A percentile compares a stretch with the other conserved stretches of the same genome.
Evolutionary conservation across 2,797 vertebrate species (phyloP).

Genomic region (Presbytis comata): DNA sequence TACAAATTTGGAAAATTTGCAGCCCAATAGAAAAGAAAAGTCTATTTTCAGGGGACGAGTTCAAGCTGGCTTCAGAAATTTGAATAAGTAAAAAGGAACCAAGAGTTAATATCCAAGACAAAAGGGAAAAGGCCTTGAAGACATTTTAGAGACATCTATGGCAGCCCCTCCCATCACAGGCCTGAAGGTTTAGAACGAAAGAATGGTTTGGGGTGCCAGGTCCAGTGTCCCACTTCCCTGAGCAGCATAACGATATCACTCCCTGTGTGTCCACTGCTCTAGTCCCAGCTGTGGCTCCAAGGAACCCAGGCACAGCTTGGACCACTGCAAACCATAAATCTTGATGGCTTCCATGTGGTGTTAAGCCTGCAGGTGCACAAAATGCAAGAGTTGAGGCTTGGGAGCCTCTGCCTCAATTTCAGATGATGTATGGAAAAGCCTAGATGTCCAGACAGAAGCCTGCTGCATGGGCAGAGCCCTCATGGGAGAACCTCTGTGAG

Average conservation of each 20-base stretch:
- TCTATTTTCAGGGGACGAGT: not conserved
- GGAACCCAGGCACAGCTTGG: not conserved
- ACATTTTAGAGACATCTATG: not conserved
- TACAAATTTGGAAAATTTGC: not conserved
- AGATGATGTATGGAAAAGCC: not conserved
- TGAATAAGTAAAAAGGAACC: not conserved
- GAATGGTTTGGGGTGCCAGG: not conserved
- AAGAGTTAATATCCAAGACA: not conserved
- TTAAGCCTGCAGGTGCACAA: not conserved
- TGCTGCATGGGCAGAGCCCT: not conserved
- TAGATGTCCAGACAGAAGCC: not conserved
- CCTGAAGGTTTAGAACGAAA: not conserved
- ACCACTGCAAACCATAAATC: not conserved
- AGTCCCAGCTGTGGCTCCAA: not conserved
- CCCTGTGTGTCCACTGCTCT: not conserved
- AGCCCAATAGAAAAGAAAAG: not conserved
- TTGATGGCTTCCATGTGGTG: not conserved
- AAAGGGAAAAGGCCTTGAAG: not conserved
- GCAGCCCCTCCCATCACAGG: not conserved
- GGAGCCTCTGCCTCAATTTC: not conserved
- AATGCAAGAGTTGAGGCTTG: not conserved
- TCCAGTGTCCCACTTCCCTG: not conserved
- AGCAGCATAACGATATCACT: not conserved
- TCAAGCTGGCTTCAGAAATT: not conserved
- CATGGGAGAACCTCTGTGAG: not conserved